Percentiles rank a stretch among this genome's conserved stretches.
Evolutionary conservation across 1,140 invertebrate species (phyloP).

Genomic region (Eriocheir sinensis): DNA sequence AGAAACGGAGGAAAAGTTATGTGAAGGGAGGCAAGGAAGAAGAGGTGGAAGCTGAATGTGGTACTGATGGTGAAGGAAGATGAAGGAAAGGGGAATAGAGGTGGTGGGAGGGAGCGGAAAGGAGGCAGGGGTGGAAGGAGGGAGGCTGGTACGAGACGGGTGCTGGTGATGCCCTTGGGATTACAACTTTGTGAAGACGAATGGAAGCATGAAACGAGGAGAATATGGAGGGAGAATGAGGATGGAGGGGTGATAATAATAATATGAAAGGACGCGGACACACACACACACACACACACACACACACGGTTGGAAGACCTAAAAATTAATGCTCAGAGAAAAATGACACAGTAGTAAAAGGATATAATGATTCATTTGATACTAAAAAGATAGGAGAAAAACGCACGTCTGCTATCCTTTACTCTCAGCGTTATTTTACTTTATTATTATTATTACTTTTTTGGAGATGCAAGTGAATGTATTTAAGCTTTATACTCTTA

Average conservation of each 20-base stretch:
- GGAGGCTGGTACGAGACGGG: neutral
- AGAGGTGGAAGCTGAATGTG: neutral
- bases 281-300: conserved; percentile 7
- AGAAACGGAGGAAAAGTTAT: no score
- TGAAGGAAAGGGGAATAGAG: no score
- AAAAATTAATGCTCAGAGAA: no score
- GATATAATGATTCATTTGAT: neutral
- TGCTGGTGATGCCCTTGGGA: neutral
- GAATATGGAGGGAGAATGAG: neutral
- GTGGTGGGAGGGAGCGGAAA: no score
- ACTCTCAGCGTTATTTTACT: no score
- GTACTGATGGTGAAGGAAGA: no score
- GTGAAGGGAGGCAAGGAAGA: neutral
- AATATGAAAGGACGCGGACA: neutral
- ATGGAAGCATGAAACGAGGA: conserved; percentile 4
- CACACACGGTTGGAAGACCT: neutral
- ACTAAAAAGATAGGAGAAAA: neutral
- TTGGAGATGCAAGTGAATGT: neutral
- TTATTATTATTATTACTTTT: no score
- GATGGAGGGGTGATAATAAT: conserved; percentile 7
- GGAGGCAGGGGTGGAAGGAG: neutral
- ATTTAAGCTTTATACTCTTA: conserved; percentile 2
- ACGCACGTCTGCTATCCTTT: no score
- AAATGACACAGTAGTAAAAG: neutral
- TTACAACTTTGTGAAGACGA: conserved; percentile 24